phyloP scores from a whole-genome alignment of 2,113 vertebrate species.

The Thymallus thymallus region DNA sequence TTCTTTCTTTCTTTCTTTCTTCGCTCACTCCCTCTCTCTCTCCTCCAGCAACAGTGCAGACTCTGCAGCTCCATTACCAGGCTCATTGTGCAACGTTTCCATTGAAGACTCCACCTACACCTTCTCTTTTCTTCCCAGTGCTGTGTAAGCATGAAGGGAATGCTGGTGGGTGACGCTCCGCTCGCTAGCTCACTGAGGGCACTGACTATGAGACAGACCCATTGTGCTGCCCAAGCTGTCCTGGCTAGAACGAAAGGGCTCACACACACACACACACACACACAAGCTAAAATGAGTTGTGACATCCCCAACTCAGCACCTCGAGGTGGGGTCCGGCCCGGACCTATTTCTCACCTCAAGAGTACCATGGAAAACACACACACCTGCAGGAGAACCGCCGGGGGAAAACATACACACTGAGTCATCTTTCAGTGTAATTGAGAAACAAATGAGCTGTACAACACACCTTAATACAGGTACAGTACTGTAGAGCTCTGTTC shows the following conservation, averaged over 20 bases:
- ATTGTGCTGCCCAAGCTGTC: slow-evolving; percentile 41
- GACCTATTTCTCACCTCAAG: background rate
- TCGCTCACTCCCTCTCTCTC: background rate
- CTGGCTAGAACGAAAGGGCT: background rate
- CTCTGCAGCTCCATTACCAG: slow-evolving; percentile 1
- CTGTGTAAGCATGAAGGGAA: slow-evolving; percentile 43
- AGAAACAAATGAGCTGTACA: too few species aligned
- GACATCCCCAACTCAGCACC: slow-evolving; percentile 10
- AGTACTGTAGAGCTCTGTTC: too few species aligned
- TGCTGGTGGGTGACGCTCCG: slow-evolving; percentile 58
- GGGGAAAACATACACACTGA: background rate
- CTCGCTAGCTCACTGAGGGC: slow-evolving; percentile 7
- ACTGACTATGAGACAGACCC: slow-evolving; percentile 34
- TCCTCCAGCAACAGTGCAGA: slow-evolving; percentile 2
- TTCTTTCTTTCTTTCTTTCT: slow-evolving; percentile 1
- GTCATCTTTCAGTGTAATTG: too few species aligned
- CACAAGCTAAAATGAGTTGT: slow-evolving; percentile 14
- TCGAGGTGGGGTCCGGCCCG: background rate
- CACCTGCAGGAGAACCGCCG: background rate
- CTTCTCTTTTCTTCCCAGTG: background rate
- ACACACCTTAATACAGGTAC: too few species aligned
- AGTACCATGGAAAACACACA: background rate
- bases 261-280: slow-evolving; percentile 5
- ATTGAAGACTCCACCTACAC: slow-evolving; percentile 40
- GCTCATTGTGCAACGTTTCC: slow-evolving; percentile 15